phyloP scores from a whole-genome alignment of 2,888 invertebrate species.

The Hyles lineata region DNA sequence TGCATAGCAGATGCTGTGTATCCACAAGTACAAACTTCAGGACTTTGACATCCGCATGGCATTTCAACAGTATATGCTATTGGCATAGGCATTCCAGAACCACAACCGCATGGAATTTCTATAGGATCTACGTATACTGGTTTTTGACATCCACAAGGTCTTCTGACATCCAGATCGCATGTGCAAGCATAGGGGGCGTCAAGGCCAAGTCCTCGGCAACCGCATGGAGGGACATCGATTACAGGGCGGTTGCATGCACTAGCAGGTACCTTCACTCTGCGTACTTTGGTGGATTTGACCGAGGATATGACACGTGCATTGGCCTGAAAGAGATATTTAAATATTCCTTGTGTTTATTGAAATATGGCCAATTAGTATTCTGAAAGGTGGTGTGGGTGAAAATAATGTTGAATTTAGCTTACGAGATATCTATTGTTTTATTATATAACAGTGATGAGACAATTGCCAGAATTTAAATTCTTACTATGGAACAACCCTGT shows the following conservation, averaged over 20 bases:
- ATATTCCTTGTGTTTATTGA: neutral
- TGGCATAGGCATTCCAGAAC: neutral
- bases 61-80: conserved; percentile 16
- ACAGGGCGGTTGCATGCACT: conserved; percentile 41
- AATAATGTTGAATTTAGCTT: no score
- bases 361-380: neutral
- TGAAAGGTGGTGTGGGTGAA: neutral
- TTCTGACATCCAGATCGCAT: conserved; percentile 36
- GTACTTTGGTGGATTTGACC: conserved; percentile 29
- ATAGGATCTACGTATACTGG: conserved; percentile 36
- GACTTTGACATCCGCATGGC: conserved; percentile 27
- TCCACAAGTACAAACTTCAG: conserved; percentile 30
- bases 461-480: no score
- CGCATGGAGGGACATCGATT: conserved; percentile 35
- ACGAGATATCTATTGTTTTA: no score
- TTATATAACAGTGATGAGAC: no score
- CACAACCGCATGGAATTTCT: conserved; percentile 44
- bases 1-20: conserved; percentile 29
- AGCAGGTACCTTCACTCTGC: conserved; percentile 32
- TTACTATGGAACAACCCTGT: no score
- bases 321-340: conserved; percentile 13
- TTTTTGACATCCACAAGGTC: conserved; percentile 39
- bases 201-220: conserved; percentile 32
- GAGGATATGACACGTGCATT: conserved; percentile 27
- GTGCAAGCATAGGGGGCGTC: conserved; percentile 34